Evolutionary conservation across 2,888 invertebrate species (phyloP), one percentile per base, ranked within the genome.

Genomic region (Sussaba pulchella): DNA sequence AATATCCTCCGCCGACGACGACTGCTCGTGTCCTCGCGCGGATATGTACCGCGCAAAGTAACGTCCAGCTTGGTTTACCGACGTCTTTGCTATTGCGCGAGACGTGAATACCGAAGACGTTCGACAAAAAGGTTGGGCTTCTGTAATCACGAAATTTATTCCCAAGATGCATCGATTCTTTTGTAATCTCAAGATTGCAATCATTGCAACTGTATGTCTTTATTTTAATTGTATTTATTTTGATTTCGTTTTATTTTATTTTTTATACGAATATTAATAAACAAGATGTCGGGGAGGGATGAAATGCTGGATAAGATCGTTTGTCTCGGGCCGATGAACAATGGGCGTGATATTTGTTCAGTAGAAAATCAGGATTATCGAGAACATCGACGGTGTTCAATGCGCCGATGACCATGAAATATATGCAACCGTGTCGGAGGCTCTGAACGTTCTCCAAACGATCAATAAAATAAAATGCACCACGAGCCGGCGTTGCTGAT

Each of bases 351-450:
- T 71, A 21, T 31, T 72, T 61, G 43, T 45, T 14, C 57, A 14
- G 17, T 26, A 21, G 24, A 52, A 81, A 72, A 36, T 79, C n/a
- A n/a, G 64, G 57, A 74, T 41, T 81, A 70, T 64, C 47, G 43
- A 66, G 64, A 81, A 81, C 73, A 81, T 81, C 31, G 76, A 76
- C 70, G 31, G 6, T 63, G 63, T 73, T 73, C 69, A 26, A 75
- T 64, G 72, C 70, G n/a, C 31, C 73, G 73, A 77, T 72, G 81
- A 81, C 81, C 81, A 81, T 81, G 81, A 73, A 81, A 77, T 57
- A 77, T 77, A 77, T 77, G 76, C 73, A 81, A 81, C 64, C 63
- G 77, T 81, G 77, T 81, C 77, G 64, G 77, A 66, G 14, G 12
- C 36, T 14, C 41, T 59, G 17, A 0, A 61, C 72, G 63, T 72